Evolutionary conservation across 2,797 vertebrate species (phyloP).

Genomic region (Eulemur albifrons): DNA sequence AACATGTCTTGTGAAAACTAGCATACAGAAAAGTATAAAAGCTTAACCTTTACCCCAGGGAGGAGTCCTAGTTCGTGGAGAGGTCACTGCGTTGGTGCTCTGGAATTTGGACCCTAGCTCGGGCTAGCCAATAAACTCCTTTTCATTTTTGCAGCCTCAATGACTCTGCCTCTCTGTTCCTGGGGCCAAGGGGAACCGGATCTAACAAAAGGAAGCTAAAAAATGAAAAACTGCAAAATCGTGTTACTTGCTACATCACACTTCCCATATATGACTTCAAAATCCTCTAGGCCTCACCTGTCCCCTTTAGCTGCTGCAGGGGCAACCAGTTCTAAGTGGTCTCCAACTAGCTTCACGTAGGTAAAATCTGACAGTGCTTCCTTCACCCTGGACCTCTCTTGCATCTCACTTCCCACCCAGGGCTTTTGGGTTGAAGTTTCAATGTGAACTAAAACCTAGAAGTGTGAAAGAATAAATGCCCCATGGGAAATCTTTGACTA

Average conservation of each 20-base stretch:
- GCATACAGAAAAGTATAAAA: too few species aligned
- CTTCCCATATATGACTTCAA: not conserved
- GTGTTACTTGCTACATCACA: not conserved
- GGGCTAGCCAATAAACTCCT: too few species aligned
- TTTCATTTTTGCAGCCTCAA: too few species aligned
- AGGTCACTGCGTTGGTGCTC: too few species aligned
- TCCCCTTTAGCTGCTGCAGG: not conserved
- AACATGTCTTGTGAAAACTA: too few species aligned
- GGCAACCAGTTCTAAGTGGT: not conserved
- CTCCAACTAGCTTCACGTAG: not conserved
- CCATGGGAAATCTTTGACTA: not conserved
- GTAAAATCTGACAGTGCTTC: not conserved
- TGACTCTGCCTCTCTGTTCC: too few species aligned
- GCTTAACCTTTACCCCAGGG: too few species aligned
- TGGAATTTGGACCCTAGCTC: too few species aligned
- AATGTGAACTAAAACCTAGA: not conserved
- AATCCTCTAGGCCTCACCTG: not conserved
- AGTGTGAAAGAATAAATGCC: not conserved
- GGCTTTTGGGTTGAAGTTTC: not conserved
- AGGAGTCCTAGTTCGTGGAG: too few species aligned
- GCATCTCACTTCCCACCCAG: not conserved
- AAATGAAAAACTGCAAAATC: not conserved
- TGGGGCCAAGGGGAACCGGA: too few species aligned
- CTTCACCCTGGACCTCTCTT: not conserved
- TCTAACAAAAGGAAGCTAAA: not conserved